These are phyloP conservation scores for Pitangus sulphuratus DNA, from an alignment of 2,797 vertebrate genomes.

Conservation along the genomic window DNA sequence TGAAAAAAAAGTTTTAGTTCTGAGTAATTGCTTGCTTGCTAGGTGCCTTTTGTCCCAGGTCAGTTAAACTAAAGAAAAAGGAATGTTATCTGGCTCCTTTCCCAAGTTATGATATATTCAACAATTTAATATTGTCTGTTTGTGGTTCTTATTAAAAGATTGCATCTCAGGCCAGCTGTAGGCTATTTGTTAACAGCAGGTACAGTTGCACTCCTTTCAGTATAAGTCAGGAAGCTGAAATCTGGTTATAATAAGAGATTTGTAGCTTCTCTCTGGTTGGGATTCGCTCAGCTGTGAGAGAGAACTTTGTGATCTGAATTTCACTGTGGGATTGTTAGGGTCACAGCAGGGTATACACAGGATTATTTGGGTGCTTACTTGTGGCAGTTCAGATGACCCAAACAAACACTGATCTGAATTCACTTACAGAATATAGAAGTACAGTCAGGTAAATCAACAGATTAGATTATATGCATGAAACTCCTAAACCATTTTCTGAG, in stretches of 20 bases:
- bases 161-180: neutral
- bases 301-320: neutral
- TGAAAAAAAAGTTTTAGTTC: neutral
- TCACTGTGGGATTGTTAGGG: neutral
- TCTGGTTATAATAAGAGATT: neutral
- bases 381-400: neutral
- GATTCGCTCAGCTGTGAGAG: neutral
- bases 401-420: neutral
- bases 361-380: neutral
- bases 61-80: neutral
- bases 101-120: neutral
- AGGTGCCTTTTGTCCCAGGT: neutral
- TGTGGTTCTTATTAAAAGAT: neutral
- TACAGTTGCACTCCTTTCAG: neutral
- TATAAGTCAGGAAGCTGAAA: neutral
- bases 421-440: neutral
- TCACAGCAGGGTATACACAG: neutral
- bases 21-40: neutral
- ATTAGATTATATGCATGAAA: neutral
- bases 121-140: neutral
- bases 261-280: neutral
- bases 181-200: neutral
- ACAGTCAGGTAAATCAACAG: neutral
- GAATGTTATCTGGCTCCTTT: neutral
- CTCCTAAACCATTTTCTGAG: neutral